Conservation (phyloP, 2,113 vertebrate species). For the Anthoscopus minutus region DNA sequence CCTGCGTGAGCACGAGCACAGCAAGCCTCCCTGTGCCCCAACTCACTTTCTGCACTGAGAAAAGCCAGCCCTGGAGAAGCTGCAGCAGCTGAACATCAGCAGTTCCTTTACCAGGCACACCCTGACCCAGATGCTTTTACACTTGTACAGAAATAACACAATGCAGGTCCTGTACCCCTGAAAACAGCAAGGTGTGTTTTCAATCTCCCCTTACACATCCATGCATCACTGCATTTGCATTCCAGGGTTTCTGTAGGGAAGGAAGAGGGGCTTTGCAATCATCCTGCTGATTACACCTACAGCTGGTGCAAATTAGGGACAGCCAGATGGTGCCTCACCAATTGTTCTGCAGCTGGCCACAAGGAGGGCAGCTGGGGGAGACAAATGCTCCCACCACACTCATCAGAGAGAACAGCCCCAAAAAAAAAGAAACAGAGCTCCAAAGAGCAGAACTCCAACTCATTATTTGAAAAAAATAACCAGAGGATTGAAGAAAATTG, state of each 20-base stretch:
- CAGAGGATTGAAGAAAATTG: neutral
- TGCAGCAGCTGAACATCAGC: neutral
- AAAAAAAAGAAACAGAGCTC: neutral
- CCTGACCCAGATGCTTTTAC: neutral
- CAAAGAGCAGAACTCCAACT: neutral
- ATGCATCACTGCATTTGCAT: neutral
- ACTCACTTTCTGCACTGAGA: neutral
- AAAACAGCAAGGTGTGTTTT: neutral
- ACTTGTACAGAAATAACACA: neutral
- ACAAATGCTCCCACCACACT: neutral
- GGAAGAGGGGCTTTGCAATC: neutral
- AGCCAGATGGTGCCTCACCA: conserved; percentile 41
- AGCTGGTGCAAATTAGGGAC: conserved; percentile 26
- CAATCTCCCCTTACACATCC: neutral
- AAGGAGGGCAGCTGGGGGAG: neutral
- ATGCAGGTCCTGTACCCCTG: neutral
- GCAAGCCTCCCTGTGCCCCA: neutral
- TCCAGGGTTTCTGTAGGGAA: neutral
- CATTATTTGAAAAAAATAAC: neutral
- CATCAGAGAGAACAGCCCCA: neutral
- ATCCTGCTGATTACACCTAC: conserved; percentile 35
- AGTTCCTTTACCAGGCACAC: neutral
- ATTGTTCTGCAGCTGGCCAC: conserved; percentile 54
- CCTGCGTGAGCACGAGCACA: neutral
- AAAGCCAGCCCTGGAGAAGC: neutral